Base-by-base conservation (phyloP, 1,140 invertebrate genomes). In the Dendroctonus valens region DNA sequence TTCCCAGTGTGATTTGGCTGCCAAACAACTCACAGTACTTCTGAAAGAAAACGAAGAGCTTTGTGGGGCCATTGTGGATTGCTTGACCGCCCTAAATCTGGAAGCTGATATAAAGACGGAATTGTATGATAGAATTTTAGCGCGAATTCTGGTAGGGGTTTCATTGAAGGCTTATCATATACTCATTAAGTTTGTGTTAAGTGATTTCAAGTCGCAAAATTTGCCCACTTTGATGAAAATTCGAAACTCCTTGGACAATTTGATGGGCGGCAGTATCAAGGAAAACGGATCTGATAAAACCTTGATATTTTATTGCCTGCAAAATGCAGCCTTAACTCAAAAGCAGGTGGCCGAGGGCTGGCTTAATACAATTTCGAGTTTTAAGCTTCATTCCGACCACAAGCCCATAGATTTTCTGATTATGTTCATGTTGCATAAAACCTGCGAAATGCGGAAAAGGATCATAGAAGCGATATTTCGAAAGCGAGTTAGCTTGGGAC, bases 351-450 rank as follows among this genome's bases (percentile, higher is more conserved):
- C 57, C 4, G 75, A 76, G 54, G 67, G 59, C 40, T 76, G 73
- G 72, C 69, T 76, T 38, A 71, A 64, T 54, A 49, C 73, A n/a
- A 73, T 76, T 48, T 66, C 66, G 7, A 71, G 40, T 53, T 70
- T 75, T 54, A 67, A 68, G 49, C 6, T 14, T 2, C 48, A 50
- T 57, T 64, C 39, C 51, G 71, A 74, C 60, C 72, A 73, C 54
- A 82, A 80, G 64, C 75, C 80, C 0, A 74, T 82, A 7, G 81
- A 82, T 71, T 72, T 81, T 9, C 65, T 82, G 9, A 70, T 81
- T 57, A 55, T 82, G 15, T 69, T 82, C 41, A 70, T 81, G 70
- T 67, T 82, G 1, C 77, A 81, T 60, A 69, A 77, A 7, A 73
- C 74, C 7, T 73, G 75, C 37, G 78, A 79, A 64, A 73, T 75